A percentile compares a stretch with the other conserved stretches of the same genome.
Evolutionary conservation across 2,113 vertebrate genomes (phyloP).

Genomic region (Leucoraja erinaceus): DNA sequence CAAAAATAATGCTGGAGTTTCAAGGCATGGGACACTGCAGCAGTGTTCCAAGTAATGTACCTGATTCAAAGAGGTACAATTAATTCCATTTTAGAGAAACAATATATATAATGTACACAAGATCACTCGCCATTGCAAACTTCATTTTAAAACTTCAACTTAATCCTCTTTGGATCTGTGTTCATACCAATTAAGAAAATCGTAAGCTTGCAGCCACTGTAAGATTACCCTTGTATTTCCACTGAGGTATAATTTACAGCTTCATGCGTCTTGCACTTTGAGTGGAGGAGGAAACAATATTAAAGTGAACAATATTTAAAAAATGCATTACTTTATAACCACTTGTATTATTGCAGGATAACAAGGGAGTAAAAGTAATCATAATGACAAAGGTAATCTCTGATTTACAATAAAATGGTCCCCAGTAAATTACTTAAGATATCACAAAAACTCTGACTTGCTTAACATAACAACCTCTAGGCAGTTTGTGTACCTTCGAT

Average conservation of each 20-base stretch:
- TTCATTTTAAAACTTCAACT: not conserved
- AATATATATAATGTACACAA: not conserved
- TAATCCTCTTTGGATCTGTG: not conserved
- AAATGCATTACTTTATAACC: not conserved
- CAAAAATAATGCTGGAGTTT: not conserved
- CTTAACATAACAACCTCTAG: not conserved
- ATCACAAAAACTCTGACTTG: not conserved
- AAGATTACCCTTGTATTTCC: not conserved
- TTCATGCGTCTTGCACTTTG: not conserved
- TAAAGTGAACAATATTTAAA: not conserved
- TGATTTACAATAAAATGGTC: not conserved
- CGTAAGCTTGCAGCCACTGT: too few relatives aligned
- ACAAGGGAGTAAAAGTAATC: not conserved
- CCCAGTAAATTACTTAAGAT: not conserved
- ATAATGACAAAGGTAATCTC: not conserved
- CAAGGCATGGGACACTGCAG: not conserved
- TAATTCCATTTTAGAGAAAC: not conserved
- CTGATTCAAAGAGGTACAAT: not conserved
- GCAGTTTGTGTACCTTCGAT: too few relatives aligned
- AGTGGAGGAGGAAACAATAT: too few relatives aligned
- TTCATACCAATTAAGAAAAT: not conserved
- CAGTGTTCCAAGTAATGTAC: not conserved
- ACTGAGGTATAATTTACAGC: not conserved
- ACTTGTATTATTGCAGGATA: conserved; percentile 12
- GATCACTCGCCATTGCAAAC: not conserved